These are phyloP conservation scores for Ophion slaviceki DNA, from an alignment of 2,888 invertebrate genomes.

Conservation along the genomic window DNA sequence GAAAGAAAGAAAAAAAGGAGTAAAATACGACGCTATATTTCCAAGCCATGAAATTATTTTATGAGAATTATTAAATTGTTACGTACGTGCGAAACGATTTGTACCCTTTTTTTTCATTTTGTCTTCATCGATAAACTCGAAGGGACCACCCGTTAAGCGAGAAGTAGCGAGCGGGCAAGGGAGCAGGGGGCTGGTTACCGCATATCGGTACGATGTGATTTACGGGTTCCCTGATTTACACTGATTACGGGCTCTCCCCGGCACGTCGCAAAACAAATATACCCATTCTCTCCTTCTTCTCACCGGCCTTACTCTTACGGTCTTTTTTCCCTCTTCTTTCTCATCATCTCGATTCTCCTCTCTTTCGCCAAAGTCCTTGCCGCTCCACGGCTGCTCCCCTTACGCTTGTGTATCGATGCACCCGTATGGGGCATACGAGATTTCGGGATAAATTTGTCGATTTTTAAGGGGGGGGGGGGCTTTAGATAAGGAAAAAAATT, in stretches of 20 bases:
- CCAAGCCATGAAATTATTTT: slow-evolving; percentile 23
- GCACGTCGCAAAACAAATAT: slow-evolving; percentile 81
- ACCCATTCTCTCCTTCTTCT: slow-evolving; percentile 68
- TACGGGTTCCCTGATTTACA: slow-evolving; percentile 83
- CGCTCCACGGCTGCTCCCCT: not conserved
- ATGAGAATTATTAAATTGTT: slow-evolving; percentile 46
- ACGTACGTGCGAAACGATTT: slow-evolving; percentile 22
- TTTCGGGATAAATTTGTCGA: not conserved
- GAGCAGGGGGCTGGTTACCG: slow-evolving; percentile 72
- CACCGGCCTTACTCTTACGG: slow-evolving; percentile 20
- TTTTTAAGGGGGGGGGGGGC: not conserved
- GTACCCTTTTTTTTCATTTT: not conserved
- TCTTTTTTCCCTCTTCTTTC: slow-evolving; percentile 20
- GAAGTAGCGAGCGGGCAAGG: slow-evolving; percentile 3
- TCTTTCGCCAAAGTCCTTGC: not conserved
- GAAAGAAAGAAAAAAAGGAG: not conserved
- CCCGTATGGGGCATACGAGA: slow-evolving; percentile 22
- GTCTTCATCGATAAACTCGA: slow-evolving; percentile 39
- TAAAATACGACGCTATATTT: not conserved
- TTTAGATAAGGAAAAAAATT: not conserved
- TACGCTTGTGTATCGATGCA: not conserved
- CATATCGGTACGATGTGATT: slow-evolving; percentile 79
- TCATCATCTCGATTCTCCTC: not conserved
- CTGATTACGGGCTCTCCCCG: slow-evolving; percentile 82
- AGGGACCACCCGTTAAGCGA: slow-evolving; percentile 78